Evolutionary conservation across 2,113 vertebrate genomes (phyloP).

Genomic region (Cebidichthys violaceus): DNA sequence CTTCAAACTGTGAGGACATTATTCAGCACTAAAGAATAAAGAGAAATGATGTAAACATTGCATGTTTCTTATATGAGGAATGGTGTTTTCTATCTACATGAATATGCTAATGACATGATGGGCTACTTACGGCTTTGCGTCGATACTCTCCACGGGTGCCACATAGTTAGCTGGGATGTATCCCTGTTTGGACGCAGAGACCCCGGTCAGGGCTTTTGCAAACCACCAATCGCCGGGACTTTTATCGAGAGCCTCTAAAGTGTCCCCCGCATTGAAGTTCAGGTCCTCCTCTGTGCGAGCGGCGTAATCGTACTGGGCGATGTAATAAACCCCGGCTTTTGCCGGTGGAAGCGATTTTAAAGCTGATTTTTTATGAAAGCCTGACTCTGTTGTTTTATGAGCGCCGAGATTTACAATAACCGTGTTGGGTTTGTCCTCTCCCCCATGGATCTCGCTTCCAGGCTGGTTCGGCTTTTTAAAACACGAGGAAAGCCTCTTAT

Average conservation of each 20-base stretch:
- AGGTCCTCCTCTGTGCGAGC: slow-evolving; percentile 92
- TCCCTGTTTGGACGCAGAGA: slow-evolving; percentile 77
- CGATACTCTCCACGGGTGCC: slow-evolving; percentile 88
- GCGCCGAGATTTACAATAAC: not conserved
- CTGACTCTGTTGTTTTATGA: rapidly evolving
- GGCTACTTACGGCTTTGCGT: slow-evolving; percentile 89
- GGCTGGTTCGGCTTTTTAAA: slow-evolving; percentile 31
- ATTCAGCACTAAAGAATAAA: no score
- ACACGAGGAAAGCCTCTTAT: slow-evolving; percentile 48
- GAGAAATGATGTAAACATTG: no score
- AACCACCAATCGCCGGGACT: slow-evolving; percentile 90
- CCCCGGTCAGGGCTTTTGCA: slow-evolving; percentile 81
- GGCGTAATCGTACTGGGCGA: slow-evolving; percentile 91
- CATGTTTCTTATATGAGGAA: no score
- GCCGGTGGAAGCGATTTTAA: not conserved
- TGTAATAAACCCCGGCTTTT: slow-evolving; percentile 57
- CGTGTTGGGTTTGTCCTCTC: rapidly evolving
- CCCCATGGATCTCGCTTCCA: rapidly evolving
- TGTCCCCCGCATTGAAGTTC: slow-evolving; percentile 88
- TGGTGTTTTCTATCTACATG: not conserved
- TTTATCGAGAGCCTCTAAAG: slow-evolving; percentile 84
- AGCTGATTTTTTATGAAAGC: rapidly evolving
- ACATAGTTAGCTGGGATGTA: slow-evolving; percentile 96
- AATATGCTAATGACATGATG: not conserved
- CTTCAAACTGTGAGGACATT: not conserved